A percentile compares a stretch with the other conserved stretches of the same genome.
These are phyloP conservation scores for Neoniphon sammara DNA, from an alignment of 2,797 vertebrate genomes.

Conservation along the genomic window DNA sequence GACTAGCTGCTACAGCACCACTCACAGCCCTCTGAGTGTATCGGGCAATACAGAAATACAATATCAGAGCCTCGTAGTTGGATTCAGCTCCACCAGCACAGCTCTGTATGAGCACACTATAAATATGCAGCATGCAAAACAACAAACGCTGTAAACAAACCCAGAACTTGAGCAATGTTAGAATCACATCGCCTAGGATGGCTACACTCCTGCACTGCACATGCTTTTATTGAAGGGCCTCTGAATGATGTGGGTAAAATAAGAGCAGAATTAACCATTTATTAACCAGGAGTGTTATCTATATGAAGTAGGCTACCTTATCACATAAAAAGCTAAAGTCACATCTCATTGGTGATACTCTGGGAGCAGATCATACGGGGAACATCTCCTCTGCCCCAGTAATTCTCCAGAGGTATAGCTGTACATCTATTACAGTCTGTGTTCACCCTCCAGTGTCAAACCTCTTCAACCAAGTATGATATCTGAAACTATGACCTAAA, in stretches of 20 bases:
- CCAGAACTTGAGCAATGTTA: background rate
- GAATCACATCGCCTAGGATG: background rate
- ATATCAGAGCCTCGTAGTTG: background rate
- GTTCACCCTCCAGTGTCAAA: slow-evolving; percentile 18
- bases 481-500: slow-evolving; percentile 72
- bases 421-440: slow-evolving; percentile 18
- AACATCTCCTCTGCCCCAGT: background rate
- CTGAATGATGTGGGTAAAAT: background rate
- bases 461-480: slow-evolving; percentile 56
- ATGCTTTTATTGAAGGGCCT: background rate
- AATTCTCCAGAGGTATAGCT: background rate
- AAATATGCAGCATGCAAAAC: background rate
- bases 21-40: slow-evolving; percentile 2
- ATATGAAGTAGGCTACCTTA: background rate
- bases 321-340: background rate
- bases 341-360: background rate
- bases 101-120: background rate
- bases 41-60: slow-evolving; percentile 3
- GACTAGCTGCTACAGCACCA: slow-evolving; percentile 21
- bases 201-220: background rate
- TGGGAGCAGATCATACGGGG: background rate
- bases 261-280: slow-evolving; percentile 2
- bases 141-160: background rate
- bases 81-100: background rate
- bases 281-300: background rate